Conservation (phyloP, 2,113 vertebrate species). For the Rhinopomastus cyanomelas region DNA sequence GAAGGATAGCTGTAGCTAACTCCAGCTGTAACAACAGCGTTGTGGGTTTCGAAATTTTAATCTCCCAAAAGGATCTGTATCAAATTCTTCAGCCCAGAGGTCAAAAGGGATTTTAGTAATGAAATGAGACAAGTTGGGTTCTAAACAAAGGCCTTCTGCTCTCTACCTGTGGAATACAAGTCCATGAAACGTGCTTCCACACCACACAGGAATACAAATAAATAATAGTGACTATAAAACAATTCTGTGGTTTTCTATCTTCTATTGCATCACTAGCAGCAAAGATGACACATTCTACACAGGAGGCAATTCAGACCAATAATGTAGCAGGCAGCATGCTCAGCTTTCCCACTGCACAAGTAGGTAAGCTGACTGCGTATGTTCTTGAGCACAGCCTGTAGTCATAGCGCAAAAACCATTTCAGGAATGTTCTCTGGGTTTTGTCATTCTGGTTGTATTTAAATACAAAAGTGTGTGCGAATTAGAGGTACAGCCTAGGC, state of each 20-base stretch:
- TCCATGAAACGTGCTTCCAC: not conserved
- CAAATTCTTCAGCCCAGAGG: conserved; percentile 32
- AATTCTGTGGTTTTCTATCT: not conserved
- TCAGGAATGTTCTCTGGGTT: conserved; percentile 38
- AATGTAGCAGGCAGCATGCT: not conserved
- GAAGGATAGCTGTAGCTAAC: conserved; percentile 12
- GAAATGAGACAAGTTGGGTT: conserved; percentile 7
- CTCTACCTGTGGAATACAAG: not conserved
- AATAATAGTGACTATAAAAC: not conserved
- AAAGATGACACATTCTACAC: not conserved
- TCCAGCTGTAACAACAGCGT: conserved; percentile 59
- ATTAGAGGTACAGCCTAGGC: conserved; percentile 7
- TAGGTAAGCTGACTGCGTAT: not conserved
- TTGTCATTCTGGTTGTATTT: not conserved
- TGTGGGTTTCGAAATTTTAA: conserved; percentile 56
- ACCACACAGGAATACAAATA: not conserved
- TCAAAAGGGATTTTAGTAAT: conserved; percentile 29
- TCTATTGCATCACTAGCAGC: not conserved
- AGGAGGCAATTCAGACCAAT: not conserved
- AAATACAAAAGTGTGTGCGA: not conserved
- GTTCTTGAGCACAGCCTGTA: not conserved
- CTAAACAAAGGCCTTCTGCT: not conserved
- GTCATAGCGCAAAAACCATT: not conserved
- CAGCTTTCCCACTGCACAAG: not conserved
- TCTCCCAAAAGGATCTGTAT: conserved; percentile 46